A percentile compares a stretch with the other conserved stretches of the same genome.
phyloP scores from a whole-genome alignment of 2,888 invertebrate species.

The Ctena decussata region DNA sequence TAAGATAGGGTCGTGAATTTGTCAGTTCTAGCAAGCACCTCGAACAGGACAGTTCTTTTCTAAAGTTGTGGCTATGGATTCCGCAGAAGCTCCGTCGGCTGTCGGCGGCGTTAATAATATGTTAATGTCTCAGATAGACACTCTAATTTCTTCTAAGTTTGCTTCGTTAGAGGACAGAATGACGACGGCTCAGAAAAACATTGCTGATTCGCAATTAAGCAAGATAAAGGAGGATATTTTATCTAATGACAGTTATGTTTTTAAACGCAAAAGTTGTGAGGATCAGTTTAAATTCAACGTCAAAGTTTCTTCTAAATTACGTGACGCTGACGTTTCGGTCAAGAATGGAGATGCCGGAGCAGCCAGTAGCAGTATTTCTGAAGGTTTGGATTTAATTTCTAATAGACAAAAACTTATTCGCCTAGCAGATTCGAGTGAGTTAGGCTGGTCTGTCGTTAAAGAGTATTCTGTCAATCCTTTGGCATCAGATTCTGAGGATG shows the following conservation, averaged over 20 bases:
- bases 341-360: too few relatives aligned
- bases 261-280: conserved; percentile 4
- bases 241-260: background rate
- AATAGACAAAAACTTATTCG: background rate
- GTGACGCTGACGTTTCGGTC: background rate
- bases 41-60: too few relatives aligned
- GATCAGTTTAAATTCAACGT: conserved; percentile 4
- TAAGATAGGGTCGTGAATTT: too few relatives aligned
- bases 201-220: background rate
- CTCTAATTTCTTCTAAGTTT: background rate
- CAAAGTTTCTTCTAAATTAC: background rate
- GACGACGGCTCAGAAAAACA: background rate
- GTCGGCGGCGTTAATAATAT: too few relatives aligned
- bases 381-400: background rate
- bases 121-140: background rate
- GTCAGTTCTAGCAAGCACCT: too few relatives aligned
- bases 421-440: conserved; percentile 2
- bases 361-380: background rate
- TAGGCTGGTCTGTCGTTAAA: background rate
- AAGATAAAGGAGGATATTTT: conserved; percentile 4
- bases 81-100: too few relatives aligned
- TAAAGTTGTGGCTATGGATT: too few relatives aligned
- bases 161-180: background rate
- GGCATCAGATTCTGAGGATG: background rate
- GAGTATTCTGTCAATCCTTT: background rate